A percentile compares a stretch with the other conserved stretches of the same genome.
These are phyloP conservation scores for Tribolium castaneum DNA, from an alignment of 1,140 invertebrate species.

Conservation along the genomic window DNA sequence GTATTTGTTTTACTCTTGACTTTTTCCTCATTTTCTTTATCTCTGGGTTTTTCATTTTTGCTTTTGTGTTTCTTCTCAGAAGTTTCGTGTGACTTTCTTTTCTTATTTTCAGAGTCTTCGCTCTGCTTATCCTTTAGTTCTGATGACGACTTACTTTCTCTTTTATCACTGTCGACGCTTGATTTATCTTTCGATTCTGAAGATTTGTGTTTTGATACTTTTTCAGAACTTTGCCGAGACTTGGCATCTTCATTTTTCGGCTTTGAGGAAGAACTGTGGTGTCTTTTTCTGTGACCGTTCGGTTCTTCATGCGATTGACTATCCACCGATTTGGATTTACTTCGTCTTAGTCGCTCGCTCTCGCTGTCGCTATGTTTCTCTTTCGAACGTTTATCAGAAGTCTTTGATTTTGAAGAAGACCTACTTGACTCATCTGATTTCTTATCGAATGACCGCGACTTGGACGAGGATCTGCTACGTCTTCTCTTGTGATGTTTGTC, in stretches of 20 bases:
- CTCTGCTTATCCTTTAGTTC: background rate
- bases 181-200: slow-evolving; percentile 5
- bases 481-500: background rate
- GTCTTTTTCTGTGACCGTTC: slow-evolving; percentile 7
- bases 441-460: background rate
- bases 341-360: background rate
- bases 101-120: background rate
- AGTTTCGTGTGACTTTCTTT: background rate
- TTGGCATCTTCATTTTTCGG: background rate
- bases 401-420: background rate
- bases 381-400: background rate
- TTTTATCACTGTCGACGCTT: background rate
- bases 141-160: background rate
- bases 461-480: slow-evolving; percentile 4
- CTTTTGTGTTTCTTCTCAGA: background rate
- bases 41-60: background rate
- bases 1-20: background rate
- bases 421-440: slow-evolving; percentile 4
- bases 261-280: slow-evolving; percentile 7
- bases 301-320: background rate
- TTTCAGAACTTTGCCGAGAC: background rate
- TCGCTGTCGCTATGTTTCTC: slow-evolving; percentile 4
- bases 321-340: slow-evolving; percentile 14
- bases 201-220: background rate
- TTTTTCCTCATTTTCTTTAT: background rate